phyloP scores from a whole-genome alignment of 2,888 invertebrate species.

The Caenorhabditis afra region DNA sequence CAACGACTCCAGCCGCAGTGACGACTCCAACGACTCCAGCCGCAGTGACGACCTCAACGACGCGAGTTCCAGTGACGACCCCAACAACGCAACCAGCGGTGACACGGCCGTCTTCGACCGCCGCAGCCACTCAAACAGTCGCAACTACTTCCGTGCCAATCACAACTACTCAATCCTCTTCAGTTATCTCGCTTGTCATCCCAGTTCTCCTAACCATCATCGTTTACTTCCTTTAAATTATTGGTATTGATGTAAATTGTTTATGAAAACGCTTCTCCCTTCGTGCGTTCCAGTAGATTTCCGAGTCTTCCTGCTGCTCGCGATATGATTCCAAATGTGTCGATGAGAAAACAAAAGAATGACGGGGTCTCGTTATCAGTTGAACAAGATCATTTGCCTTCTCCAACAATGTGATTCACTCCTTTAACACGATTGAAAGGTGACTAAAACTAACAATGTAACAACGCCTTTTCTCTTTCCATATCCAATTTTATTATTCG shows the following conservation, averaged over 20 bases:
- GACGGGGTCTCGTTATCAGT: constrained; percentile 10
- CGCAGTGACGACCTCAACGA: background rate
- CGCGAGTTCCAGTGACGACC: constrained; percentile 3
- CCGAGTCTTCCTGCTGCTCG: background rate
- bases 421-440: too few species aligned
- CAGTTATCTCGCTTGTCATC: constrained; percentile 23
- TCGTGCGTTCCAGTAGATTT: background rate
- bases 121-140: background rate
- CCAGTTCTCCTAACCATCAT: constrained; percentile 31
- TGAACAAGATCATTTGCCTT: constrained; percentile 18
- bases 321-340: too few species aligned
- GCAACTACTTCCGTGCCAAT: constrained; percentile 1
- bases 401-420: constrained; percentile 26
- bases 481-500: too few species aligned
- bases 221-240: constrained; percentile 17
- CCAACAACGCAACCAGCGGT: constrained; percentile 12
- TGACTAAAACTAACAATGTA: too few species aligned
- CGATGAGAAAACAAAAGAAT: constrained; percentile 17
- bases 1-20: constrained; percentile 2
- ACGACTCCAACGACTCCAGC: constrained; percentile 12
- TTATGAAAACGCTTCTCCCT: background rate
- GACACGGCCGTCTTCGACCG: constrained; percentile 13
- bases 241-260: constrained; percentile 1
- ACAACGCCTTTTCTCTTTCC: too few species aligned
- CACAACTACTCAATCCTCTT: constrained; percentile 35